Evolutionary conservation across 2,113 vertebrate species (phyloP), one percentile per base, ranked within the genome.

Genomic region (Phycodurus eques): DNA sequence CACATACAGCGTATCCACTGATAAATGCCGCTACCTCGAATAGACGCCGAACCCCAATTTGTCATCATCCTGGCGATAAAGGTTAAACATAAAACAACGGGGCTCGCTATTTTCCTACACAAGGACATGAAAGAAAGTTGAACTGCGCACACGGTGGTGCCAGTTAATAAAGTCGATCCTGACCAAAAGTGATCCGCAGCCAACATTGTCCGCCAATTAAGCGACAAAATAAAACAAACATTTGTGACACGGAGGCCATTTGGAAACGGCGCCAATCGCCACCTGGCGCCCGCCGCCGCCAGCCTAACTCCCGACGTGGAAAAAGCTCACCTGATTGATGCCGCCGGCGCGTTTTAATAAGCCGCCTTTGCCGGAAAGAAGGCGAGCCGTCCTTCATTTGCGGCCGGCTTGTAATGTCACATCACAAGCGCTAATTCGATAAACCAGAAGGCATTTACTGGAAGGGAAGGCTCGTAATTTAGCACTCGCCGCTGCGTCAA

Each of bases 351-450:
- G 27, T 56, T 56, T 46, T 56, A 56, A 56, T n/a, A 56, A 22
- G 53, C 53, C 19, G 17, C 51, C 17, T 54, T 20, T 19, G 20
- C 3, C n/a, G 53, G 53, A 20, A 56, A 59, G 27, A 59, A 59
- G 22, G 11, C 11, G 12, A 22, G 56, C 22, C 22, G 5, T 13
- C 22, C 56, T 59, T 59, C 56, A 59, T 31, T 22, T 59, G 56
- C 56, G 10, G 12, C 56, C 4, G 14, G 49, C 56, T 59, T 31
- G 56, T 31, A 59, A 27, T 59, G 56, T 59, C 56, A 27, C 22
- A 59, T 59, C 56, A 59, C 56, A 31, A 31, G n/a, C 56, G 22
- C 22, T 59, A 59, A 59, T 59, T 59, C 56, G 11, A 59, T 59
- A 59, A 59, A 31, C 10, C 22, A 31, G 4, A 59, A 59, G 56